Conservation (phyloP, 2,888 invertebrate species). For the Dasypolia templi region DNA sequence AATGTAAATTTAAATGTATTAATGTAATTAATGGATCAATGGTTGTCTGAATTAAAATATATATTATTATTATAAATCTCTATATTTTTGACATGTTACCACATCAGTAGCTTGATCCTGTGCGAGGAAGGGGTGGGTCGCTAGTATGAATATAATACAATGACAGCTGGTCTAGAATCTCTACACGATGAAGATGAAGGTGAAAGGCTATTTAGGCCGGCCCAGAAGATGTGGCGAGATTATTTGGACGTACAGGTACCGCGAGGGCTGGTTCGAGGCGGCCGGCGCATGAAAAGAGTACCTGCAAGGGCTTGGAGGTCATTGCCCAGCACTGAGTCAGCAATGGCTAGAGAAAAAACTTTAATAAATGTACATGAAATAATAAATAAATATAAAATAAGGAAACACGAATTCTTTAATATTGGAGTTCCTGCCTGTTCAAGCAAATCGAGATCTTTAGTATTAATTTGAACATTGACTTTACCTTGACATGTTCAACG, state of each 20-base stretch:
- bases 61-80: too few relatives aligned
- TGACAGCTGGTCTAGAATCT: constrained; percentile 17
- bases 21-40: too few relatives aligned
- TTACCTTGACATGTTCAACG: constrained; percentile 88
- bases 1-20: too few relatives aligned
- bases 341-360: constrained; percentile 33
- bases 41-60: too few relatives aligned
- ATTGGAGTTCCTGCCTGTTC: background rate
- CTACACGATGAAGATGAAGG: constrained; percentile 4
- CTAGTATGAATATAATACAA: constrained; percentile 33
- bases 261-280: background rate
- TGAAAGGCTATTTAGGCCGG: background rate
- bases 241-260: background rate
- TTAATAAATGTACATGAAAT: constrained; percentile 6
- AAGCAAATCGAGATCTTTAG: background rate
- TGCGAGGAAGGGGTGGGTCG: background rate
- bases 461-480: too few relatives aligned
- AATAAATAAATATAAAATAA: background rate
- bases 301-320: constrained; percentile 35
- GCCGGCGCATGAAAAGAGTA: constrained; percentile 23
- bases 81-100: background rate
- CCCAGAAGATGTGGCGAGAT: background rate
- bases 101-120: background rate
- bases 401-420: background rate
- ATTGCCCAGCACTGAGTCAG: constrained; percentile 31